Conservation (phyloP, 2,888 invertebrate genomes). For the Lycophotia porphyrea region DNA sequence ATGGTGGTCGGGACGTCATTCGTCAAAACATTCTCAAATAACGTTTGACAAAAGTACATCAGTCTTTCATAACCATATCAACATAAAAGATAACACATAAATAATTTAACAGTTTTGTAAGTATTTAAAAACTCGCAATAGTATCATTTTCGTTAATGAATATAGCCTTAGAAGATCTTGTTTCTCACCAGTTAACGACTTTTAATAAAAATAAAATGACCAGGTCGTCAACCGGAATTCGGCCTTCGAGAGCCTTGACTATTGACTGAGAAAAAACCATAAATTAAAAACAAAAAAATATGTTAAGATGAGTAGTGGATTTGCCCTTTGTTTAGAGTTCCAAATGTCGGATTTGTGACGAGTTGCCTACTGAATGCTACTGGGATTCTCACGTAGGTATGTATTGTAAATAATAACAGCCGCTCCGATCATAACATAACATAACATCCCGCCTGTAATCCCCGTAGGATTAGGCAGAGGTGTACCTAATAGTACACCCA, state of each 20-base stretch:
- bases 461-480: too few relatives aligned
- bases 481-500: too few relatives aligned
- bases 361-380: slow-evolving; percentile 47
- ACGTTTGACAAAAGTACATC: background rate
- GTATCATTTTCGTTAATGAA: slow-evolving; percentile 56
- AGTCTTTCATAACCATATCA: slow-evolving; percentile 43
- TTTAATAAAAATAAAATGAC: slow-evolving; percentile 44
- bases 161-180: slow-evolving; percentile 52
- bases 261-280: slow-evolving; percentile 41
- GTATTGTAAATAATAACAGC: too few relatives aligned
- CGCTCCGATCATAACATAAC: too few relatives aligned
- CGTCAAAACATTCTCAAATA: slow-evolving; percentile 1
- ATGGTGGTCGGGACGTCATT: background rate
- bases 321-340: slow-evolving; percentile 37
- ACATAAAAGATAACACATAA: slow-evolving; percentile 27
- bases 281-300: slow-evolving; percentile 41
- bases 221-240: slow-evolving; percentile 62
- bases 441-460: too few relatives aligned
- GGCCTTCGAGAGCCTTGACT: slow-evolving; percentile 65
- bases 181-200: slow-evolving; percentile 56
- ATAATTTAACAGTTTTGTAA: slow-evolving; percentile 58
- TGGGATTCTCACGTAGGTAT: background rate
- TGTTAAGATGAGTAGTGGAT: slow-evolving; percentile 33
- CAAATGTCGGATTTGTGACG: slow-evolving; percentile 27
- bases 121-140: slow-evolving; percentile 38